Evolutionary conservation across 1,140 invertebrate species (phyloP), one percentile per base, ranked within the genome.

Genomic region (Potamilus streckersoni): DNA sequence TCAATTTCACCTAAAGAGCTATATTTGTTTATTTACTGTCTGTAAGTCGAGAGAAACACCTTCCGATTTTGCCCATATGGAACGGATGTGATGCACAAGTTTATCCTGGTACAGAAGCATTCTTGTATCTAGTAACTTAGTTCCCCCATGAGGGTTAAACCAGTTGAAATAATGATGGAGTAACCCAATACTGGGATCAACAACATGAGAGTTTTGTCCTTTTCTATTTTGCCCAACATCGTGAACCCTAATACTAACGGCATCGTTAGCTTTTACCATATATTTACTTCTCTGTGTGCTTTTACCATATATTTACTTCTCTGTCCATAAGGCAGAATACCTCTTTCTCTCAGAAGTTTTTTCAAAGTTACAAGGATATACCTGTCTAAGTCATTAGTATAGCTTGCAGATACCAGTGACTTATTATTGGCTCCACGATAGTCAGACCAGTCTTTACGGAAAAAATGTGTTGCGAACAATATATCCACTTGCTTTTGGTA

Each of bases 131-230:
- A 19, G 63, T n/a, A 66, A 11, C 15, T n/a, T 31, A 60, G 27
- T 57, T 19, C 60, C 71, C 15, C 20, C 60, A 15, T 13, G 16
- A n/a, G 31, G 49, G 14, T 65, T 27, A 19, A 56, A n/a, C 17
- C 68, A 76, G 67, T 72, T 77, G 57, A 70, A 61, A 23, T 70
- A 12, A 60, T 70, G 69, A 17, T 61, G 20, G 57, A 70, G 19
- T 59, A 70, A 19, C 69, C 58, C 16, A 20, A 60, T 14, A 56
- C 66, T 56, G 2, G 14, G 19, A 13, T 11, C 23, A 11, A 20
- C 55, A 56, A 8, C 65, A 66, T 17, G 38, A 1, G 16, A 20
- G 17, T 49, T 23, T 19, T 56, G 15, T 57, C 6, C 61, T 12
- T 27, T 20, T n/a, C 14, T 15, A 17, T 69, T 2, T 20, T 31